Percentiles rank a stretch among this genome's conserved stretches.
Evolutionary conservation across 37 sponge, comb jelly and placozoan genomes (phyloP).

Genomic region (Dysidea cf. avara): DNA sequence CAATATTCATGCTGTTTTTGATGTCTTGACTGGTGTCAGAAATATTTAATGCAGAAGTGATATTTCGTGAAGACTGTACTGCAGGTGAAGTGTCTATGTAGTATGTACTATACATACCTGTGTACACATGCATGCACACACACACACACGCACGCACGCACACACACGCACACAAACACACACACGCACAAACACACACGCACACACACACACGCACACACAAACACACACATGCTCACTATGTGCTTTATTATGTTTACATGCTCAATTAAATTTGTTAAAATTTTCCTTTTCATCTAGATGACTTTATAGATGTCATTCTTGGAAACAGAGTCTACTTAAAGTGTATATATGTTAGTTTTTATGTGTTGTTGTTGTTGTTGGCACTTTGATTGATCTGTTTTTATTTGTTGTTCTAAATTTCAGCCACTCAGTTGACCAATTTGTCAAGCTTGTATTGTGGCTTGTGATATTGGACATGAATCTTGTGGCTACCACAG

Average conservation of each 20-base stretch:
- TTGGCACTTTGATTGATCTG: too few relatives aligned
- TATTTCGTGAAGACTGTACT: constrained; percentile 87
- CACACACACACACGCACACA: neutral
- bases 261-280: too few relatives aligned
- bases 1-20: neutral
- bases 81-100: constrained; percentile 53
- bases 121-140: neutral
- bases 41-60: constrained; percentile 87
- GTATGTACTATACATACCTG: neutral
- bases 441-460: too few relatives aligned
- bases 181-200: neutral
- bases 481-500: too few relatives aligned
- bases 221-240: neutral
- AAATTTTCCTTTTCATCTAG: too few relatives aligned
- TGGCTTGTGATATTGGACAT: too few relatives aligned
- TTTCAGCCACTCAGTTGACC: too few relatives aligned
- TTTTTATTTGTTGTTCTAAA: too few relatives aligned
- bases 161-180: neutral
- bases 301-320: constrained; percentile 98
- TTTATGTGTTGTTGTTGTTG: too few relatives aligned
- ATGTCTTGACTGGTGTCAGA: constrained; percentile 25
- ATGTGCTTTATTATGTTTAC: neutral
- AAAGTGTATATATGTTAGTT: constrained; percentile 92
- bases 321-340: constrained; percentile 97
- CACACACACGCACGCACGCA: neutral